A percentile compares a stretch with the other conserved stretches of the same genome.
Evolutionary conservation across 2,113 vertebrate species (phyloP).

Genomic region (Protobothrops flavoviridis): DNA sequence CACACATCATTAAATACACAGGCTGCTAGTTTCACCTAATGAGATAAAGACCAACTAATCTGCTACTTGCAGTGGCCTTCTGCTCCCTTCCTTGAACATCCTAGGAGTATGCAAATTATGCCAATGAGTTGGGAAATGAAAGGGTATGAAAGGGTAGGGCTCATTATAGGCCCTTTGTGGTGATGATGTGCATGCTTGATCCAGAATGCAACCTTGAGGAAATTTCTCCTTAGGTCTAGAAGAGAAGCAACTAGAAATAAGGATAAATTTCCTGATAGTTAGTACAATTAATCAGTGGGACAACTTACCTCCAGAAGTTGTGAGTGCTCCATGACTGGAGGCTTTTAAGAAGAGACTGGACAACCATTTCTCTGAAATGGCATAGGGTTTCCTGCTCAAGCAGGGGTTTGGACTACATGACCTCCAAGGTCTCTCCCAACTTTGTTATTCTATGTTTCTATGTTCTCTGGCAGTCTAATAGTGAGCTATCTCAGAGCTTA

Average conservation of each 20-base stretch:
- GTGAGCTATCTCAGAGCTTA: neutral
- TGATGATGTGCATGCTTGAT: neutral
- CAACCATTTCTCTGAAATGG: neutral
- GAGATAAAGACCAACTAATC: neutral
- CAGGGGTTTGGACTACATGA: neutral
- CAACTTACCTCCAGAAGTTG: neutral
- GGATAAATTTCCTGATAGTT: neutral
- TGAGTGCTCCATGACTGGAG: neutral
- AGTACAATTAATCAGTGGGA: neutral
- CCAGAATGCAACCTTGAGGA: neutral
- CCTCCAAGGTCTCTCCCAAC: neutral
- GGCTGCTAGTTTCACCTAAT: neutral
- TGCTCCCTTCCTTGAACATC: neutral
- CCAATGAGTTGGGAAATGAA: neutral
- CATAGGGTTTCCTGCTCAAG: neutral
- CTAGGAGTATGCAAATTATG: neutral
- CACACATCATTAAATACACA: neutral
- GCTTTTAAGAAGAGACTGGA: neutral
- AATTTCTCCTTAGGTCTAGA: neutral
- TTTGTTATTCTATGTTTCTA: neutral
- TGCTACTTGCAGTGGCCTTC: neutral
- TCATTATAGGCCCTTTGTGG: neutral
- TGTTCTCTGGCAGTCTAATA: neutral
- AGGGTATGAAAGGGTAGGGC: neutral
- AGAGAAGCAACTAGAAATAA: neutral